Conservation (phyloP, 2,888 invertebrate genomes). For the Athetis lepigone region DNA sequence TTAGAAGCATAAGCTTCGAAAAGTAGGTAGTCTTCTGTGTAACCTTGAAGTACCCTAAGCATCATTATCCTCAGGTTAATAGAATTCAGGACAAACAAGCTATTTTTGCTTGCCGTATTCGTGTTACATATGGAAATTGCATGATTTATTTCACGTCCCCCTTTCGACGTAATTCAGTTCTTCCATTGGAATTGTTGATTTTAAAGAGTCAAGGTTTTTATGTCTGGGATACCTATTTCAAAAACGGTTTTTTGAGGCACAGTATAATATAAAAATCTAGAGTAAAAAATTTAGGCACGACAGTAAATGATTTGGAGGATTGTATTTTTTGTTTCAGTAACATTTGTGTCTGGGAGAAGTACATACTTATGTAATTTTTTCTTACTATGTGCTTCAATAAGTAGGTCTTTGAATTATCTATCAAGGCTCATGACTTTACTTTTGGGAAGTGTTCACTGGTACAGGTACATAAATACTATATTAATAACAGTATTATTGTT, state of each 20-base stretch:
- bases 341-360: background rate
- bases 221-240: conserved; percentile 7
- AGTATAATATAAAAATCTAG: background rate
- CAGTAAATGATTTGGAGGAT: background rate
- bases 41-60: conserved; percentile 13
- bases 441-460: no score
- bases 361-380: background rate
- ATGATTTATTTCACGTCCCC: background rate
- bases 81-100: conserved; percentile 44
- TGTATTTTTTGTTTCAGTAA: background rate
- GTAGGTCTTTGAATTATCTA: background rate
- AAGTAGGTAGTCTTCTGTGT: background rate
- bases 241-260: background rate
- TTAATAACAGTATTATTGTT: no score
- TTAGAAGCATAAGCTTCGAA: background rate
- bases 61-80: conserved; percentile 26
- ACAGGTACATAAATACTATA: no score
- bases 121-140: conserved; percentile 39
- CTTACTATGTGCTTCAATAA: background rate
- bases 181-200: conserved; percentile 42
- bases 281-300: background rate
- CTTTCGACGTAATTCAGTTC: conserved; percentile 19
- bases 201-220: conserved; percentile 14
- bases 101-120: conserved; percentile 24
- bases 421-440: no score